phyloP scores from a whole-genome alignment of 2,113 vertebrate genomes.

The Procapra przewalskii region DNA sequence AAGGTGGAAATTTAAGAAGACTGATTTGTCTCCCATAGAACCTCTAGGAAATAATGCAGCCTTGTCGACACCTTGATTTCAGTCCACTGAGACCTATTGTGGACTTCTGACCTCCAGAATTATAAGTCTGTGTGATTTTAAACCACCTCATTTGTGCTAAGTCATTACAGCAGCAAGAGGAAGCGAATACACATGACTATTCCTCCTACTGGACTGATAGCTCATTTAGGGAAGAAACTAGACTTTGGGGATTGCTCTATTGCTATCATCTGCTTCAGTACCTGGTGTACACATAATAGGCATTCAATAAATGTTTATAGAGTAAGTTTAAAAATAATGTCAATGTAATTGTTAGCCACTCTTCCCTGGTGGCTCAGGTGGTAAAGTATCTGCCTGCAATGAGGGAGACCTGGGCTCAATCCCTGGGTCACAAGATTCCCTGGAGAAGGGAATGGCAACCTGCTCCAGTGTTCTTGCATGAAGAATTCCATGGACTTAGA shows the following conservation, averaged over 20 bases:
- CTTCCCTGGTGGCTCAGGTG: not conserved
- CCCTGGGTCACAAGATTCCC: not conserved
- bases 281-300: not conserved
- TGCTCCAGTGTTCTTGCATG: not conserved
- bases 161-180: not conserved
- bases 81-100: not conserved
- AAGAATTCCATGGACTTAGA: not conserved
- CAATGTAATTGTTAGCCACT: not conserved
- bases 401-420: not conserved
- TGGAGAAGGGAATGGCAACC: not conserved
- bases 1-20: not conserved
- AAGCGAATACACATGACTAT: not conserved
- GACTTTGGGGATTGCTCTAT: not conserved
- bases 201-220: not conserved
- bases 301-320: not conserved
- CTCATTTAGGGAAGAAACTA: not conserved
- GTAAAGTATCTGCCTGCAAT: not conserved
- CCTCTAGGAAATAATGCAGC: not conserved
- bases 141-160: not conserved
- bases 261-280: not conserved
- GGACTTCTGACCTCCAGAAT: not conserved
- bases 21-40: not conserved
- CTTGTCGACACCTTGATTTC: not conserved
- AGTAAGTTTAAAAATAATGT: not conserved
- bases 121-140: not conserved